Evolutionary conservation across 2,113 vertebrate genomes (phyloP).

Genomic region (Dolichallabes microphthalmus): DNA sequence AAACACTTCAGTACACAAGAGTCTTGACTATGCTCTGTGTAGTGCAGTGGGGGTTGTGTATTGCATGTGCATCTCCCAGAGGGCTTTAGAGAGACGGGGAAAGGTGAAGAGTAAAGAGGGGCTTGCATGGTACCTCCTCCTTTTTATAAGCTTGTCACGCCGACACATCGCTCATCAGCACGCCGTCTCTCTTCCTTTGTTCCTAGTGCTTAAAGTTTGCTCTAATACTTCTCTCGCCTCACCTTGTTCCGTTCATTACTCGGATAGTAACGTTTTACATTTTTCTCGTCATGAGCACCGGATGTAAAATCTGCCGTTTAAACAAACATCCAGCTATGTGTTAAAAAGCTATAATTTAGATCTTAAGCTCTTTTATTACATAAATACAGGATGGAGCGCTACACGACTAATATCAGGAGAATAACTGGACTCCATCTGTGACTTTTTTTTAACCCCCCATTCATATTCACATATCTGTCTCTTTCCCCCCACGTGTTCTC

Average conservation of each 20-base stretch:
- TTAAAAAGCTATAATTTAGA: background rate
- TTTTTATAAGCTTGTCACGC: conserved; percentile 37
- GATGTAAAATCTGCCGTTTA: background rate
- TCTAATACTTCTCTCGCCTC: background rate
- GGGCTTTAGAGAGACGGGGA: background rate
- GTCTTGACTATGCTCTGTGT: background rate
- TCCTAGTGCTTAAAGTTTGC: background rate
- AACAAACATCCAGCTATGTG: background rate
- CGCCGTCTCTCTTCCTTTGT: conserved; percentile 17
- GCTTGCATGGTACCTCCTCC: conserved; percentile 9
- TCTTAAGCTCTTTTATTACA: background rate
- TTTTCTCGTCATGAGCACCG: background rate
- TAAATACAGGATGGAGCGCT: conserved; percentile 53
- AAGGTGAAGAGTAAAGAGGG: background rate
- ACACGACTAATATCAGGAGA: conserved; percentile 61
- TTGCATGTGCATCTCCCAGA: background rate
- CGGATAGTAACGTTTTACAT: background rate
- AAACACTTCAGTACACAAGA: conserved; percentile 8
- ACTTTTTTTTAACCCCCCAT: conserved; percentile 35
- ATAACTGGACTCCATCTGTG: conserved; percentile 69
- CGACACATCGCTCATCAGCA: conserved; percentile 35
- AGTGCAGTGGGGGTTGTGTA: background rate
- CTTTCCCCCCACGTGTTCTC: background rate
- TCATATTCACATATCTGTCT: background rate
- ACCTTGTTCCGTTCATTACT: background rate